Evolutionary conservation across 2,888 invertebrate species (phyloP), one percentile per base, ranked within the genome.

Genomic region (Cylloceria caligata): DNA sequence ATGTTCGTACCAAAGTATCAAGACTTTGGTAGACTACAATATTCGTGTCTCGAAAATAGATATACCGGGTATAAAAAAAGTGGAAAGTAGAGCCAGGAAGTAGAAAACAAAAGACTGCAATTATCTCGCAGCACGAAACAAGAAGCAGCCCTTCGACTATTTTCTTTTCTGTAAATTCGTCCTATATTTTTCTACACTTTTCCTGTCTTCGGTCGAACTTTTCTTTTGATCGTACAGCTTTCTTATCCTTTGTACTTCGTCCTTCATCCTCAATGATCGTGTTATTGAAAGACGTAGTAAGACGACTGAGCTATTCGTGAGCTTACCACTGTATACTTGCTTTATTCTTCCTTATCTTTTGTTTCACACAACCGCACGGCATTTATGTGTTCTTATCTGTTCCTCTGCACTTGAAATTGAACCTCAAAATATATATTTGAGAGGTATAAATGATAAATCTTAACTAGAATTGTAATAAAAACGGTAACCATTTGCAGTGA

Each of bases 11-110:
- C n/a, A 69, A 69, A 81, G 55, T 69, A 24, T 72, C 68, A 64
- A 62, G 55, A 65, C 68, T 73, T 77, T 27, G 62, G 49, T 64
- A 36, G 49, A 77, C 81, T 69, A 57, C 68, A 68, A 69, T 77
- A 81, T 73, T 73, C 30, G 73, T 73, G 76, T 68, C 64, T 77
- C 64, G 55, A 69, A 72, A 73, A 73, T 68, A 42, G 62, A 64
- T 49, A 57, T 69, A 67, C 2, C 34, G 36, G 9, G 16, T 72
- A n/a, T 30, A 27, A 21, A 36, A 27, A 72, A 60, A 72, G 55
- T 71, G 39, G 13, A 67, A 57, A 42, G 47, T 36, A 64, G 34
- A 27, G 52, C 24, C 19, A 55, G 49, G 27, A 74, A 39, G 27
- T 16, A 42, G 24, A 5, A 42, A 42, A 52, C 64, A 74, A 74